Percentiles rank a stretch among this genome's conserved stretches.
phyloP scores from a whole-genome alignment of 2,797 vertebrate species.

The Luscinia megarhynchos region DNA sequence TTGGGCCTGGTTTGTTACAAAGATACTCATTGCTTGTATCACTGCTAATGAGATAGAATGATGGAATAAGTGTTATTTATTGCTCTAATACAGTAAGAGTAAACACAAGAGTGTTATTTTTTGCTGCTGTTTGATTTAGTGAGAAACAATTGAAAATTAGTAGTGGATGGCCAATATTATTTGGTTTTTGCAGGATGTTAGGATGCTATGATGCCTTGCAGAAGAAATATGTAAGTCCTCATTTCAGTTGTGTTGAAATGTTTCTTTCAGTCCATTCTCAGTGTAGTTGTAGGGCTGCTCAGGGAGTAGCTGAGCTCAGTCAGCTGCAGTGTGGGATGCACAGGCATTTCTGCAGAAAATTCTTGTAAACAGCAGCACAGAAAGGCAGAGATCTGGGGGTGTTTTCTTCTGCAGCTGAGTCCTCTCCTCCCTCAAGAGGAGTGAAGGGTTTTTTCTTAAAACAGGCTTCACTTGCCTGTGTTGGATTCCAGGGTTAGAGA shows the following conservation, averaged over 20 bases:
- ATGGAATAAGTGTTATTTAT: background rate
- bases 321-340: background rate
- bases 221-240: constrained; percentile 92
- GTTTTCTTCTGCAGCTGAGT: background rate
- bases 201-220: constrained; percentile 96
- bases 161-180: background rate
- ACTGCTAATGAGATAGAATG: background rate
- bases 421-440: background rate
- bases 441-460: background rate
- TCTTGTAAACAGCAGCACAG: background rate
- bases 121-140: background rate
- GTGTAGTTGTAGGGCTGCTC: background rate
- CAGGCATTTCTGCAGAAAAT: background rate
- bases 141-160: background rate
- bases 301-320: background rate
- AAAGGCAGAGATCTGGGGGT: background rate
- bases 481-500: background rate
- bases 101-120: background rate
- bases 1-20: background rate
- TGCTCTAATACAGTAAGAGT: background rate
- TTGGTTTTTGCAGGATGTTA: constrained; percentile 85
- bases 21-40: background rate
- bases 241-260: background rate
- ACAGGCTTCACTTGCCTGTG: background rate
- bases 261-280: rapidly evolving